Percentiles rank a stretch among this genome's conserved stretches.
Evolutionary conservation across 2,797 vertebrate species (phyloP).

Genomic region (Vireo griseus): DNA sequence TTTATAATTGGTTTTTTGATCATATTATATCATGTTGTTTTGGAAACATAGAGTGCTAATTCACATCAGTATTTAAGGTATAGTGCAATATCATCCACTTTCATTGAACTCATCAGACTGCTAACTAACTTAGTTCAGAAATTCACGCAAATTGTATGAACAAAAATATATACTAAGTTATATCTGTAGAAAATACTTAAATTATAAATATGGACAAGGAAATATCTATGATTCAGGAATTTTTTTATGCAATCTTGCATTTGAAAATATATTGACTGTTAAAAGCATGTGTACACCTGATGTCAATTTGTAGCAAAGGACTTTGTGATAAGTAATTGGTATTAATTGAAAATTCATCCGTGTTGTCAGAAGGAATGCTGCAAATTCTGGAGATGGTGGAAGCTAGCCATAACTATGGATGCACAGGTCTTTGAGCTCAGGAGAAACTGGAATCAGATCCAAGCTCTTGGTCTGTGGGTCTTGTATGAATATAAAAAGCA

Average conservation of each 20-base stretch:
- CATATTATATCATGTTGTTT: background rate
- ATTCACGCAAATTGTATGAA: background rate
- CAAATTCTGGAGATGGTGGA: background rate
- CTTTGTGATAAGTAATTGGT: background rate
- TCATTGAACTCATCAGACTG: background rate
- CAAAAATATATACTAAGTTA: background rate
- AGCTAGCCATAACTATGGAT: background rate
- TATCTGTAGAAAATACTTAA: background rate
- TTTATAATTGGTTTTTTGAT: constrained; percentile 1
- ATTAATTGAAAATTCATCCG: background rate
- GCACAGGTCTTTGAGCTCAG: background rate
- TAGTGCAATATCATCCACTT: background rate
- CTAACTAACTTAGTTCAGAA: background rate
- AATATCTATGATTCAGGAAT: background rate
- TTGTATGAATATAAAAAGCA: constrained; percentile 17
- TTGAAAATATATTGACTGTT: background rate
- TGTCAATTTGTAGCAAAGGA: background rate
- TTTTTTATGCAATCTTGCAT: background rate
- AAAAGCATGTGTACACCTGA: background rate
- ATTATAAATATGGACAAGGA: background rate
- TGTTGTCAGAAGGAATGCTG: background rate
- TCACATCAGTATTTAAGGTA: background rate
- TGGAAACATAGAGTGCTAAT: background rate
- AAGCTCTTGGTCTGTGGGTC: background rate
- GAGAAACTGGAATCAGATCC: background rate